These are phyloP conservation scores for Scopus umbretta DNA, from an alignment of 2,113 vertebrate species.

Conservation along the genomic window DNA sequence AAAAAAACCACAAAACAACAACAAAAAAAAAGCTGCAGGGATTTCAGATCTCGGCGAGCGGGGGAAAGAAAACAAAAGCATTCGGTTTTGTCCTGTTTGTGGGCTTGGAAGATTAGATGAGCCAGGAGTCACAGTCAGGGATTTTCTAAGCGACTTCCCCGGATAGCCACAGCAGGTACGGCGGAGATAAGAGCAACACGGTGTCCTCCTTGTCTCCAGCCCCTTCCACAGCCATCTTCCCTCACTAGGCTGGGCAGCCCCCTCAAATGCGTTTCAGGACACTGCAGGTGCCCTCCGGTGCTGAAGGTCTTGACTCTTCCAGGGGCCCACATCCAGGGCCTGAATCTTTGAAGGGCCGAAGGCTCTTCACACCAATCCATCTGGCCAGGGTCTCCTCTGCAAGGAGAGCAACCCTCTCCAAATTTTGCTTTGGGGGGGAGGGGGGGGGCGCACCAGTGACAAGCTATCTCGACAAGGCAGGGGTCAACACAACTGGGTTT, in stretches of 20 bases:
- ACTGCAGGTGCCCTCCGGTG: accelerated
- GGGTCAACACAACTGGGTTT: neutral
- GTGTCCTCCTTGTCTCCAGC: neutral
- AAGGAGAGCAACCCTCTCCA: neutral
- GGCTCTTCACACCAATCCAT: neutral
- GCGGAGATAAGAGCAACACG: neutral
- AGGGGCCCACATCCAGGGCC: neutral
- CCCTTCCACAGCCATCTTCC: neutral
- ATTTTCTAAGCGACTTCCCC: neutral
- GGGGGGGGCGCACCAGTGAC: accelerated
- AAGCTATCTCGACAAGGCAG: neutral
- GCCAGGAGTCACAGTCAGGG: neutral
- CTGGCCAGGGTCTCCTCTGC: neutral
- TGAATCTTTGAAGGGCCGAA: neutral
- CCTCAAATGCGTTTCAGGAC: accelerated
- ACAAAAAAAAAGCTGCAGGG: neutral
- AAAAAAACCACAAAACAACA: too few species aligned
- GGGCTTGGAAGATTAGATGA: neutral
- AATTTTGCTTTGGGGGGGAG: neutral
- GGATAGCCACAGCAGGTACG: neutral
- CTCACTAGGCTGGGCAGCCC: neutral
- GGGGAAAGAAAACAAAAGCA: neutral
- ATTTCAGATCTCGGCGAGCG: neutral
- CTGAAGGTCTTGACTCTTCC: neutral
- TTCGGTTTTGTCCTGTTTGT: neutral